Conservation (phyloP, 2,797 vertebrate genomes). For the Cuculus canorus region DNA sequence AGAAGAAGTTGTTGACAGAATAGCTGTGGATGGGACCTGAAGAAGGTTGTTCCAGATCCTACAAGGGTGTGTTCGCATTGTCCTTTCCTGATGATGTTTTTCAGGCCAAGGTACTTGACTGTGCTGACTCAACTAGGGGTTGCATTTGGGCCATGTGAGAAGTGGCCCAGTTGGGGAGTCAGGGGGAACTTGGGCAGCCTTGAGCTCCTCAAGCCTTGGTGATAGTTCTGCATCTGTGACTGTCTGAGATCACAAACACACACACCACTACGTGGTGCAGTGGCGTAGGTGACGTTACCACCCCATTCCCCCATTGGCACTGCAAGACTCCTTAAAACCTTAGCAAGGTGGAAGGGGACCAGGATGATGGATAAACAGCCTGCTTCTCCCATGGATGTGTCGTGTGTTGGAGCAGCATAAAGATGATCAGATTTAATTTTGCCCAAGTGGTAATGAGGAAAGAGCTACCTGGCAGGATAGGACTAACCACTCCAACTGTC, state of each 20-base stretch:
- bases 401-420: rapidly evolving
- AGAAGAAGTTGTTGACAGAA: not conserved
- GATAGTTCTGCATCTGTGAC: not conserved
- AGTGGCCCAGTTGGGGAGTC: too few species aligned
- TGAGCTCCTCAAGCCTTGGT: not conserved
- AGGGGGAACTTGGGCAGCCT: not conserved
- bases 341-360: not conserved
- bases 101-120: not conserved
- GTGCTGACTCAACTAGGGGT: not conserved
- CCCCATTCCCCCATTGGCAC: rapidly evolving
- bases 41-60: not conserved
- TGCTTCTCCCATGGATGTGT: not conserved
- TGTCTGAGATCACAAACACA: not conserved
- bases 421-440: not conserved
- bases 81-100: not conserved
- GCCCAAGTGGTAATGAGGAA: not conserved
- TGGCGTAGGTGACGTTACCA: not conserved
- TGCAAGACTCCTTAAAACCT: not conserved
- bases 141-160: not conserved
- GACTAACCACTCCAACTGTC: rapidly evolving
- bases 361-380: not conserved
- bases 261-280: rapidly evolving
- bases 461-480: rapidly evolving
- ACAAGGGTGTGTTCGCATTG: not conserved
- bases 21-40: not conserved